Base-by-base conservation (phyloP, 2,113 vertebrate species). In the Boulengeromyrus knoepffleri region DNA sequence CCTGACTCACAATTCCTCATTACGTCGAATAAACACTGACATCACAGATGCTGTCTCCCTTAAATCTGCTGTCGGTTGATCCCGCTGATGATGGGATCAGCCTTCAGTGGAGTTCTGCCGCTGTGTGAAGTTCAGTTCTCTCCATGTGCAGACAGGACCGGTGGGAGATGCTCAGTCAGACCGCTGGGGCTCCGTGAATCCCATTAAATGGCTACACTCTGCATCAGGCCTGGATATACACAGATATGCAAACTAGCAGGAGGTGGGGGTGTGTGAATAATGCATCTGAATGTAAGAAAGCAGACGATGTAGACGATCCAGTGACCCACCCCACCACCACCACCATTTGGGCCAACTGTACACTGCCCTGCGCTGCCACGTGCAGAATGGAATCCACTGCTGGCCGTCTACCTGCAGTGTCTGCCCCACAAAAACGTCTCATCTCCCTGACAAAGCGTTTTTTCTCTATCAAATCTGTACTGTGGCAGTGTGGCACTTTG, bases 61-160 rank as follows among this genome's bases (percentile, higher is more conserved):
- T 74, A 74, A 84, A 92, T 92, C 94, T 92, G 93, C 92, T 93
- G 92, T 93, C 92, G 70, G 84, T 87, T 92, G 74, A 17, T 6
- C 36, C 17, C 36, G 45, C 83, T 49, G 12, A 93, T 92, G 94
- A 95, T 93, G 94, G 94, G 94, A 95, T 95, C 95, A 95, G 93
- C 94, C 94, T 89, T 92, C 87, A 42, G 46, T 45, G n/a, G 47
- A 15, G 66, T 77, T 17, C 12, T 80, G 15, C 74, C 15, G 1
- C 36, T 36, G 36, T 80, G 74, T 19, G 36, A 39, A 80, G 74
- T 7, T 80, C 74, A 42, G 74, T 80, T 80, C 74, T 80, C 74
- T 42, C 36, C 74, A 36, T 17, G 74, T 19, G 36, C 74, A 80
- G 74, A 80, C 10, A 80, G 31, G 74, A 36, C 74, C 15, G 1